These are phyloP conservation scores for Lophochroa leadbeateri DNA, from an alignment of 2,113 vertebrate species.

Conservation along the genomic window DNA sequence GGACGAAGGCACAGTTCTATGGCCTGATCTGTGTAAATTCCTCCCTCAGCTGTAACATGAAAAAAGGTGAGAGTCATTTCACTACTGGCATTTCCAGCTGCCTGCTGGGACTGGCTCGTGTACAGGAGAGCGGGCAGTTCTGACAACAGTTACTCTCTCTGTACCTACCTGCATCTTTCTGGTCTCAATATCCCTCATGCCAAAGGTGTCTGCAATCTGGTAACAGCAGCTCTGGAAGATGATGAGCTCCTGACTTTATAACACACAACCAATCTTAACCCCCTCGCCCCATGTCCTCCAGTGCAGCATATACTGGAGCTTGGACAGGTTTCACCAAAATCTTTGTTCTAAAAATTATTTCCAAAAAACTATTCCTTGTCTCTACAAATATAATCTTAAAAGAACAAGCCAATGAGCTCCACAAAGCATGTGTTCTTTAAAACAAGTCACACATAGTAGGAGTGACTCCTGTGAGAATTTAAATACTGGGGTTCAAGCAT, in stretches of 20 bases:
- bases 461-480: neutral
- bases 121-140: neutral
- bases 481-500: neutral
- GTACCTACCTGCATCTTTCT: neutral
- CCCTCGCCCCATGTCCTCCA: accelerated
- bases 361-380: neutral
- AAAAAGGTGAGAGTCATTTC: neutral
- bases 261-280: neutral
- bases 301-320: neutral
- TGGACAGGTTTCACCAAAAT: neutral
- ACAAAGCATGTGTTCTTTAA: neutral
- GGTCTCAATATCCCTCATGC: neutral
- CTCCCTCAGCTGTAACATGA: neutral
- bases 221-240: neutral
- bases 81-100: neutral
- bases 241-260: neutral
- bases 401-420: neutral
- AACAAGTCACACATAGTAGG: neutral
- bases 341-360: neutral
- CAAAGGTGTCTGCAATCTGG: accelerated
- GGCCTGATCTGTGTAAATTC: neutral
- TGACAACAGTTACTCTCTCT: neutral
- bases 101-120: neutral
- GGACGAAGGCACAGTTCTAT: neutral
- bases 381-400: neutral